phyloP scores from a whole-genome alignment of 2,888 invertebrate genomes.

The Dryobota labecula region DNA sequence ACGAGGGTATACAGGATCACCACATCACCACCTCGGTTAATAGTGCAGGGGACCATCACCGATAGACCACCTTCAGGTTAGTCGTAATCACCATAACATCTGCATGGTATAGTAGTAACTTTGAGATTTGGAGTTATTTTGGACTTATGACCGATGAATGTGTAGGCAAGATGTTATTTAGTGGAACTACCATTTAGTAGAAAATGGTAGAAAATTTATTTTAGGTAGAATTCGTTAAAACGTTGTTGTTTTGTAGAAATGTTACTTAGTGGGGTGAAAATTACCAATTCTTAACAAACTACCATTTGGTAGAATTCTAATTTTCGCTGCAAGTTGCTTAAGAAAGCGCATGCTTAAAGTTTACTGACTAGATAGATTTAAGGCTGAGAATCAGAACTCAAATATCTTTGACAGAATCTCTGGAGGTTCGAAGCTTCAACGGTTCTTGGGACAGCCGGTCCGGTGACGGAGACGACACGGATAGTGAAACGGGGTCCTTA shows the following conservation, averaged over 20 bases:
- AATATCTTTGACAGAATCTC: constrained; percentile 69
- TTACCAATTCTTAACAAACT: not conserved
- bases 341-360: not conserved
- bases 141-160: not conserved
- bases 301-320: constrained; percentile 20
- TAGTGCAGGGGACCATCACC: constrained; percentile 91
- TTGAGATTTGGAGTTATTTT: not conserved
- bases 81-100: not conserved
- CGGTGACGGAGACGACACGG: constrained; percentile 80
- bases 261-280: not conserved
- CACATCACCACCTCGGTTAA: constrained; percentile 96
- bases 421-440: constrained; percentile 80
- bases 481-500: constrained; percentile 75
- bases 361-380: constrained; percentile 2
- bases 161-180: not conserved
- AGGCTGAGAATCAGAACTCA: constrained; percentile 8
- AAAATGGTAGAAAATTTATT: constrained; percentile 24
- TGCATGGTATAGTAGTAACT: not conserved
- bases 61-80: constrained; percentile 77
- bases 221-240: not conserved
- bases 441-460: constrained; percentile 83
- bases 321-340: not conserved
- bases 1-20: constrained; percentile 94
- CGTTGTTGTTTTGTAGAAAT: not conserved
- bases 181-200: constrained; percentile 36